Evolutionary conservation across 2,888 invertebrate genomes (phyloP).

Genomic region (Noctua janthe): DNA sequence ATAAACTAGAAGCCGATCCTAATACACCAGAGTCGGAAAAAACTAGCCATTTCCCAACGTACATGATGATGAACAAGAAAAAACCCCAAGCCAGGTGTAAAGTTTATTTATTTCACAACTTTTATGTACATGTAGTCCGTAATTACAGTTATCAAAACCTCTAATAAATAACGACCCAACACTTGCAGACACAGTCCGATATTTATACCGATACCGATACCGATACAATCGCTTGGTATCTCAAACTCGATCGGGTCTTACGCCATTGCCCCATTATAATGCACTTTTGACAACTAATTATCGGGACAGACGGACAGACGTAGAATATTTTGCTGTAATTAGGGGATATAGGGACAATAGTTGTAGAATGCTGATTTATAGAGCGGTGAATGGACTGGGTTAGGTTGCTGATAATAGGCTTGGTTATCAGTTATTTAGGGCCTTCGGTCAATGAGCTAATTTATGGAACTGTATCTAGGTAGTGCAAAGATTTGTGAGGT

Average conservation of each 20-base stretch:
- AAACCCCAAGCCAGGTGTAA: not conserved
- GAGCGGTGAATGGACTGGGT: constrained; percentile 22
- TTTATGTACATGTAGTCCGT: not conserved
- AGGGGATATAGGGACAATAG: constrained; percentile 49
- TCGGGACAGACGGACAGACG: constrained; percentile 47
- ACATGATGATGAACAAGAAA: not conserved
- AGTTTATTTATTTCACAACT: not conserved
- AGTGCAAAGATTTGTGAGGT: not conserved
- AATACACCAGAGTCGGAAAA: not conserved
- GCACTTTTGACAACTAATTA: constrained; percentile 65
- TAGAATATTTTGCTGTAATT: constrained; percentile 54
- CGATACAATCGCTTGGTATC: constrained; percentile 23
- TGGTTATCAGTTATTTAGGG: constrained; percentile 40
- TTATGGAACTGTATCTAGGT: constrained; percentile 1
- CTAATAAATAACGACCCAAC: constrained; percentile 18
- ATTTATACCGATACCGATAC: constrained; percentile 22
- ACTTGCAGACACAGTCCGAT: constrained; percentile 17
- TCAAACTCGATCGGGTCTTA: constrained; percentile 26
- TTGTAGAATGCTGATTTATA: constrained; percentile 60
- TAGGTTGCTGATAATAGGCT: constrained; percentile 28
- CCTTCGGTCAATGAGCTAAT: not conserved
- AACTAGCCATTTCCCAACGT: not conserved
- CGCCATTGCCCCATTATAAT: constrained; percentile 36
- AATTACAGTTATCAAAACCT: constrained; percentile 1
- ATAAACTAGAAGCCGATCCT: not conserved